Conservation (phyloP, 2,888 invertebrate genomes). For the Pterostichus madidus region DNA sequence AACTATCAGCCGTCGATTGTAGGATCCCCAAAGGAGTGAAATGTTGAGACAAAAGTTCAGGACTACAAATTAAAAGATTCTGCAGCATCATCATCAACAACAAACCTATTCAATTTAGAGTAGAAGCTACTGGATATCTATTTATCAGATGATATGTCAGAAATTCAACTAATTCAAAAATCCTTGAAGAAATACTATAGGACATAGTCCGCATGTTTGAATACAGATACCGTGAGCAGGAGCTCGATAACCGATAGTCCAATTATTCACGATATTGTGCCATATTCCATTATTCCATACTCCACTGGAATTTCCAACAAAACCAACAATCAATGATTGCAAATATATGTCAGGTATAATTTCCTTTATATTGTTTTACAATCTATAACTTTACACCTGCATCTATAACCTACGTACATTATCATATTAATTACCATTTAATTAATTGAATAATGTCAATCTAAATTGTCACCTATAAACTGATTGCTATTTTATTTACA, state of each 20-base stretch:
- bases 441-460: too few relatives aligned
- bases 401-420: too few relatives aligned
- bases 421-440: too few relatives aligned
- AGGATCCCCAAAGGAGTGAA: too few relatives aligned
- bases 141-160: neutral
- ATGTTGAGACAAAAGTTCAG: too few relatives aligned
- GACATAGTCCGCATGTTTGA: constrained; percentile 21
- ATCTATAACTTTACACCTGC: neutral
- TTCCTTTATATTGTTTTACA: neutral
- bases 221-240: constrained; percentile 15
- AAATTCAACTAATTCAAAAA: constrained; percentile 15
- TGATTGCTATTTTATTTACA: too few relatives aligned
- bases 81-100: too few relatives aligned
- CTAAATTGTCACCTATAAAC: too few relatives aligned
- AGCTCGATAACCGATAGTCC: constrained; percentile 26
- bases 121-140: too few relatives aligned
- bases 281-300: constrained; percentile 29
- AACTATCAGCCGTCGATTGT: too few relatives aligned
- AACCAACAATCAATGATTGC: constrained; percentile 25
- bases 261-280: constrained; percentile 28
- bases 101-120: too few relatives aligned
- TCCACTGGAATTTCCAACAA: constrained; percentile 25
- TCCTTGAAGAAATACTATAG: neutral
- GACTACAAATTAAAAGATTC: too few relatives aligned
- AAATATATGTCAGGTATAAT: neutral